Evolutionary conservation across 2,113 vertebrate species (phyloP).

Genomic region (Canis aureus): DNA sequence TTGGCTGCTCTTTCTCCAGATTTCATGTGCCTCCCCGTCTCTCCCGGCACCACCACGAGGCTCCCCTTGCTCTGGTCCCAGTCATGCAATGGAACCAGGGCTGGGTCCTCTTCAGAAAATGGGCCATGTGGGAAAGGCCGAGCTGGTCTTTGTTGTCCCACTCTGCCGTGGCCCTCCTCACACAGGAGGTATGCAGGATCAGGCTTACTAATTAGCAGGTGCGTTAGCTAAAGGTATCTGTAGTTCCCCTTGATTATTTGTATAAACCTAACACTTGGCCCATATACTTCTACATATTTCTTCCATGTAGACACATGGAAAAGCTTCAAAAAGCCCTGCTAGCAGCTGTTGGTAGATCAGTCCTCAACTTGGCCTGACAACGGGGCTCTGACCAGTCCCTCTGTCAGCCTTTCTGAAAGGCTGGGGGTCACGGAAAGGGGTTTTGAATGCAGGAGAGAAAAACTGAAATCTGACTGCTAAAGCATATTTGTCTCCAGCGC

Average conservation of each 20-base stretch:
- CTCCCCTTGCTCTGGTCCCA: not conserved
- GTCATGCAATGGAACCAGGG: not conserved
- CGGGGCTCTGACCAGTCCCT: too few relatives aligned
- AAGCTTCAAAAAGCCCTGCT: not conserved
- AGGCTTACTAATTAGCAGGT: not conserved
- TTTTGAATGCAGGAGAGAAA: not conserved
- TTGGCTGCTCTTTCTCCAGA: not conserved
- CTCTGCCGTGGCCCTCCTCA: not conserved
- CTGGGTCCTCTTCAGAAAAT: not conserved
- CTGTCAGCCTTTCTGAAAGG: not conserved
- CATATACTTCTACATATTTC: not conserved
- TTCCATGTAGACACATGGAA: not conserved
- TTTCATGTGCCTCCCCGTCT: not conserved
- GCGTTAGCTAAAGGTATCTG: not conserved
- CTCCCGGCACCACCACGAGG: accelerated
- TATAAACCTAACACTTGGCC: not conserved
- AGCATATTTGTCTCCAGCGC: not conserved
- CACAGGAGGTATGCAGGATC: accelerated
- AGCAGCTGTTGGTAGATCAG: not conserved
- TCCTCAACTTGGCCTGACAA: not conserved
- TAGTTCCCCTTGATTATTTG: not conserved
- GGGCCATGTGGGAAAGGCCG: not conserved
- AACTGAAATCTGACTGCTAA: not conserved
- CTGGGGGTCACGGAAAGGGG: not conserved
- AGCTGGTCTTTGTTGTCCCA: accelerated